Evolutionary conservation across 2,797 vertebrate genomes (phyloP), one percentile per base, ranked within the genome.

Genomic region (Anguilla pacifica): DNA sequence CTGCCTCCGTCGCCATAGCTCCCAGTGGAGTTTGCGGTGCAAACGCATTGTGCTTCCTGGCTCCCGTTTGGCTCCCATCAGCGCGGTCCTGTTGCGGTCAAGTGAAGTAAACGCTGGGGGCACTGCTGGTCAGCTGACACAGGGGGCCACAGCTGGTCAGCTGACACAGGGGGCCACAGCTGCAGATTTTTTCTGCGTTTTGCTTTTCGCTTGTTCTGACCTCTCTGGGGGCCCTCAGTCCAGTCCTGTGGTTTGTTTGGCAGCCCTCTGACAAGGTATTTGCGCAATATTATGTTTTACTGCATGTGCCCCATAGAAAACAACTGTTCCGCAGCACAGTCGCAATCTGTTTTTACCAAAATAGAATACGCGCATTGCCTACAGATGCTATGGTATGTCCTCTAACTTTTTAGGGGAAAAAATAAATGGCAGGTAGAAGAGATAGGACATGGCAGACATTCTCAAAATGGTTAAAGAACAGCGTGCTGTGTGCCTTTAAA

Each of bases 131-230:
- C n/a, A n/a, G n/a, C n/a, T n/a, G n/a, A n/a, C n/a, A n/a, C n/a
- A n/a, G n/a, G n/a, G n/a, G n/a, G n/a, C n/a, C n/a, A n/a, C n/a
- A n/a, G n/a, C n/a, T 95, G 95, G 94, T 95, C 93, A 94, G 95
- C 95, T 95, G 94, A 95, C 95, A 94, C 94, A 94, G 93, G 94
- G 94, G 94, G 94, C 90, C 93, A 93, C 95, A 95, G 95, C 93
- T 96, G 95, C 94, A 43, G 94, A 94, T 93, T 94, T 94, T 93
- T 91, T 93, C 90, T 79, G 92, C 91, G 89, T 93, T 91, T 93
- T 91, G 91, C 93, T 94, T 28, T 92, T 91, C 39, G 91, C 91
- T 94, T 92, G 92, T 93, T 95, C 95, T 92, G 94, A 94, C 94
- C 90, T 91, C 93, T 94, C 85, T 46, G 77, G 77, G 46, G 77